Base-by-base conservation (phyloP, 2,888 invertebrate species). In the Eupelmus urozonus region DNA sequence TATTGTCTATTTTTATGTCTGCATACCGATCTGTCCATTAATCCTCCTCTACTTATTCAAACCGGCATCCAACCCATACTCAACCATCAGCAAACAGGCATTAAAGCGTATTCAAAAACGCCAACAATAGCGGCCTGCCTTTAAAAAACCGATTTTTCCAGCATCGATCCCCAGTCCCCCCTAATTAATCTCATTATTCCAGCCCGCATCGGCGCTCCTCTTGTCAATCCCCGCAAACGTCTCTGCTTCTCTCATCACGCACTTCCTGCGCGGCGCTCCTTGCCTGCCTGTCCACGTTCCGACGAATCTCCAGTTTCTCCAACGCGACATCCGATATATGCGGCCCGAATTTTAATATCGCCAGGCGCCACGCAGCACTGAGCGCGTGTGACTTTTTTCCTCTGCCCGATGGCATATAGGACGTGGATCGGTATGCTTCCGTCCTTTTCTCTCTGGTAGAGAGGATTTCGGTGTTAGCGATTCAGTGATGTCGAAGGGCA, bases 141-240 rank as follows among this genome's bases (percentile, higher is more conserved):
- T 34, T 34, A 3, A 9, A 34, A 34, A 34, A 34, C 9, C 65
- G 51, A 49, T 51, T 51, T 51, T 63, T 40, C 16, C 53, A 34
- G 34, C 34, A 5, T 53, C 53, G 66, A 67, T 53, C 49, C 45
- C 2, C 49, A 16, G 18, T 51, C 27, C 9, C n/a, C 51, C 60
- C 63, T 62, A 63, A 73, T 78, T 63, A 71, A 78, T 78, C 72
- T 63, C 73, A 49, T 69, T 73, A 66, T 73, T 23, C 40, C 16
- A n/a, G n/a, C n/a, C 45, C 13, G 11, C 29, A 13, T 13, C 7
- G 9, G 13, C 13, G 0, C 5, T 11, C 13, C 20, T 2, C 3
- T 25, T 20, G 5, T 4, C 27, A 7, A 29, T 60, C 20, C 60
- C 23, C 71, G 55, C 34, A n/a, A n/a, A 34, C 25, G 45, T 45